These are phyloP conservation scores for Micropterix aruncella DNA, from an alignment of 2,888 invertebrate species.

Conservation along the genomic window DNA sequence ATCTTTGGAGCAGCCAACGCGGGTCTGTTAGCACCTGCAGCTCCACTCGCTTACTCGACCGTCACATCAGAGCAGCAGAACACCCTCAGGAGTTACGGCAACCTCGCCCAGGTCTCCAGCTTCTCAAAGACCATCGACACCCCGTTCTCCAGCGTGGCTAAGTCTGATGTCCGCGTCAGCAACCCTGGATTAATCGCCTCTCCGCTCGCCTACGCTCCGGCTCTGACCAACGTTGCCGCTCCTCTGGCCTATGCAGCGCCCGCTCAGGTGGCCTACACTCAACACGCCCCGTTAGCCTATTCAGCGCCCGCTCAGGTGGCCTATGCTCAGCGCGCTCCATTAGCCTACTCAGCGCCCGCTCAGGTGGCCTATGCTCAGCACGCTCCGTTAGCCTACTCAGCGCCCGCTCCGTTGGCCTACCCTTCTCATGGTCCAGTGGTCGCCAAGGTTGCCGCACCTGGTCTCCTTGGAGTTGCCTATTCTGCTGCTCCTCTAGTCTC, in stretches of 20 bases:
- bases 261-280: conserved; percentile 6
- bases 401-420: too few relatives aligned
- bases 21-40: not conserved
- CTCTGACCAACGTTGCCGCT: conserved; percentile 16
- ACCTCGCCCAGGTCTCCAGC: conserved; percentile 50
- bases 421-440: too few relatives aligned
- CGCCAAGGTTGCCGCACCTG: too few relatives aligned
- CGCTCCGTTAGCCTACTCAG: too few relatives aligned
- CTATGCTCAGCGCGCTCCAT: too few relatives aligned
- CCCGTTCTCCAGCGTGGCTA: conserved; percentile 57
- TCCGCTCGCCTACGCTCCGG: conserved; percentile 21
- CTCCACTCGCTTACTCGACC: conserved; percentile 26
- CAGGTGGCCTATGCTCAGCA: too few relatives aligned
- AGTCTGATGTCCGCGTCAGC: conserved; percentile 54
- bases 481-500: conserved; percentile 45
- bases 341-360: too few relatives aligned
- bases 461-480: conserved; percentile 43
- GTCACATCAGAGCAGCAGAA: conserved; percentile 45
- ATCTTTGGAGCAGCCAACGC: not conserved
- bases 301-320: too few relatives aligned
- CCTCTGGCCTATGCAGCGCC: conserved; percentile 15
- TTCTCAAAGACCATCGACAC: conserved; percentile 57
- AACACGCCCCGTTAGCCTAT: too few relatives aligned
- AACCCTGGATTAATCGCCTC: conserved; percentile 42
- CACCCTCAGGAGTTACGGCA: conserved; percentile 47